These are phyloP conservation scores for Setophaga kirtlandii DNA, from an alignment of 2,113 vertebrate species.

Conservation along the genomic window DNA sequence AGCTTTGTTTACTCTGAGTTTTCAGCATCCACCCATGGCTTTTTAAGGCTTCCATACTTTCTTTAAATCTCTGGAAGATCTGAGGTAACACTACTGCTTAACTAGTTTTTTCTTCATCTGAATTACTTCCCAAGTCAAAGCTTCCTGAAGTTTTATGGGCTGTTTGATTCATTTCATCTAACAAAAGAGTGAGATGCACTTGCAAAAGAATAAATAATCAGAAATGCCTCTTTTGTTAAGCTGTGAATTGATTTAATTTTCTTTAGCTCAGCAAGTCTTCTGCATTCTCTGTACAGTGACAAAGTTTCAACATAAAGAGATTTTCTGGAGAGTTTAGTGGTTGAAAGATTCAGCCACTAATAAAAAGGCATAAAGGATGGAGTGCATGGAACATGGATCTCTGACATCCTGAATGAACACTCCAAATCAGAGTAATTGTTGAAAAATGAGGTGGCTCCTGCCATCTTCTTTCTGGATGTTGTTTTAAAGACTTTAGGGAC, in stretches of 20 bases:
- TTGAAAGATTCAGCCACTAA: background rate
- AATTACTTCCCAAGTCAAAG: background rate
- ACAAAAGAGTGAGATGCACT: background rate
- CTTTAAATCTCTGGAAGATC: background rate
- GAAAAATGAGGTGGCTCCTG: background rate
- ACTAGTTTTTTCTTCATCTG: background rate
- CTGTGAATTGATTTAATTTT: background rate
- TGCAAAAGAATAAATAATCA: background rate
- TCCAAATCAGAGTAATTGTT: background rate
- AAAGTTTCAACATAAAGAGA: background rate
- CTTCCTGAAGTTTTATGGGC: background rate
- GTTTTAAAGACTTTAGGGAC: background rate
- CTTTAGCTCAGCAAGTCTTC: background rate
- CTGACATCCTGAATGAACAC: background rate
- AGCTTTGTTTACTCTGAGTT: background rate
- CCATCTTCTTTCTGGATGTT: background rate
- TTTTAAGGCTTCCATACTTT: background rate
- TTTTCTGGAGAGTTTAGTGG: background rate
- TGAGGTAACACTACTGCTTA: background rate
- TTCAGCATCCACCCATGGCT: background rate
- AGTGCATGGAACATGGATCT: accelerated
- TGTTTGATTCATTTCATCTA: background rate
- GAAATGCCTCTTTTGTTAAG: background rate
- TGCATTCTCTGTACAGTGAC: background rate
- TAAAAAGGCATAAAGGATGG: background rate